Evolutionary conservation across 2,888 invertebrate species (phyloP).

Genomic region (Phasia obesa): DNA sequence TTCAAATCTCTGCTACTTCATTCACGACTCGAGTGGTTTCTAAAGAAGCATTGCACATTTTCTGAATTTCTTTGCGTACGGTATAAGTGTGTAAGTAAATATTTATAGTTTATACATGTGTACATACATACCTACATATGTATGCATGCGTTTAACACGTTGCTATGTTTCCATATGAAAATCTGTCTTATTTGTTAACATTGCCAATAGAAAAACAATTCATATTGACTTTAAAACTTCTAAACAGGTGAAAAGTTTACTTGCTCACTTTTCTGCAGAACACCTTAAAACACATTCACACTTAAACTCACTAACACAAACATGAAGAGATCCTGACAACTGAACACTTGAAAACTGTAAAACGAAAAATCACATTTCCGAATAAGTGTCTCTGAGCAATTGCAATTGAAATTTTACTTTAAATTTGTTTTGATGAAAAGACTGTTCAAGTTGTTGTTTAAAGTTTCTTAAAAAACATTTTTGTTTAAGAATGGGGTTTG

Average conservation of each 20-base stretch:
- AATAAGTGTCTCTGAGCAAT: background rate
- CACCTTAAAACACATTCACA: background rate
- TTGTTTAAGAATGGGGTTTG: no score
- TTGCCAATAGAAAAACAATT: slow-evolving; percentile 15
- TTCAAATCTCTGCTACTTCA: slow-evolving; percentile 68
- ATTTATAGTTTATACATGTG: background rate
- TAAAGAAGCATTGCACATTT: slow-evolving; percentile 56
- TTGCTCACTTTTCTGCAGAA: slow-evolving; percentile 3
- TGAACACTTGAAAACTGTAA: background rate
- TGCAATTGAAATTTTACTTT: slow-evolving; percentile 1
- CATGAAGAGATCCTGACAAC: background rate
- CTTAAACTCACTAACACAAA: background rate
- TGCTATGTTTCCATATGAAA: background rate
- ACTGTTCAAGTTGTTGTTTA: background rate
- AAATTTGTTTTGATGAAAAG: background rate
- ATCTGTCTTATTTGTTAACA: background rate
- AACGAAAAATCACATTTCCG: slow-evolving; percentile 1
- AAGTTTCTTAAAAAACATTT: background rate
- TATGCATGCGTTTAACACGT: background rate
- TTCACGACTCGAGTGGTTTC: slow-evolving; percentile 51
- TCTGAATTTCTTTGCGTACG: slow-evolving; percentile 41
- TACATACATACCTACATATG: background rate
- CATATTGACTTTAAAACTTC: slow-evolving; percentile 57
- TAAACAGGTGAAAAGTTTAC: slow-evolving; percentile 30
- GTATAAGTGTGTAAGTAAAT: background rate